Conservation (phyloP, 2,888 invertebrate genomes). For the Eupithecia abbreviata region DNA sequence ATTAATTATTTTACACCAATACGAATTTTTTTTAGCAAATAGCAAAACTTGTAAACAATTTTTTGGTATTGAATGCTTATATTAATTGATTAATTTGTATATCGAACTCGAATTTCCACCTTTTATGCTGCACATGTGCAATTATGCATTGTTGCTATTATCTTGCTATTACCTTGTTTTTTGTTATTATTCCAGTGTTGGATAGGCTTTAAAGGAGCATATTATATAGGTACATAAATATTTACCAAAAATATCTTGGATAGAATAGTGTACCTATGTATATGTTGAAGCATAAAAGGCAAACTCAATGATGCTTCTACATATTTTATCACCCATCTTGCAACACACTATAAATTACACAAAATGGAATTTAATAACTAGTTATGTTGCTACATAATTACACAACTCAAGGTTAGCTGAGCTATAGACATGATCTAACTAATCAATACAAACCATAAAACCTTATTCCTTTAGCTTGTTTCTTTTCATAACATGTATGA, state of each 20-base stretch:
- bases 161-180: background rate
- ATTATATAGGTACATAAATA: background rate
- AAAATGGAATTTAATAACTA: constrained; percentile 14
- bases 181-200: background rate
- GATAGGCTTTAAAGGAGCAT: background rate
- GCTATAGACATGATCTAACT: background rate
- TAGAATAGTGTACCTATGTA: background rate
- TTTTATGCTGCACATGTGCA: background rate
- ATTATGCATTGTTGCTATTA: background rate
- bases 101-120: background rate
- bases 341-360: constrained; percentile 6
- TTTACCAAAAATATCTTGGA: background rate
- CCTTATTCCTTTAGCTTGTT: background rate
- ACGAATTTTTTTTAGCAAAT: too few species aligned
- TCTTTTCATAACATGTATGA: background rate
- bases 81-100: too few species aligned
- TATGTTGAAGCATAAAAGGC: background rate
- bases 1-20: too few species aligned
- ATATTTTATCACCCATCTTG: constrained; percentile 6
- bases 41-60: too few species aligned
- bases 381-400: constrained; percentile 16
- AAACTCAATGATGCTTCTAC: background rate
- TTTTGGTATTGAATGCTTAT: too few species aligned
- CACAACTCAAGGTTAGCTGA: constrained; percentile 3
- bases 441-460: background rate